phyloP scores from a whole-genome alignment of 2,888 invertebrate species.

The Pteria penguin region DNA sequence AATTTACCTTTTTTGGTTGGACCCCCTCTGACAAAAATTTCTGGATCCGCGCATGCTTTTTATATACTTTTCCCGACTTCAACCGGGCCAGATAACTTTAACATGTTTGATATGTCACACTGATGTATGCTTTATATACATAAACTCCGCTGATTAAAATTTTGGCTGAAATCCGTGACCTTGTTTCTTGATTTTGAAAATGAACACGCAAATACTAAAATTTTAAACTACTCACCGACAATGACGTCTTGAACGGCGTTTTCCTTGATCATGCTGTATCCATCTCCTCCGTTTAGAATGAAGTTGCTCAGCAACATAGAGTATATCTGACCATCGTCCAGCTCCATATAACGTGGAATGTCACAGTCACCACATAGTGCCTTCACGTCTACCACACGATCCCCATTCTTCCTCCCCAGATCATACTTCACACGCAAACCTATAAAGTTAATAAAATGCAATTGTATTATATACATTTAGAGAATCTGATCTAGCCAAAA shows the following conservation, averaged over 20 bases:
- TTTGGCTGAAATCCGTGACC: no score
- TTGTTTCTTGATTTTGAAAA: no score
- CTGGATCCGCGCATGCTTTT: no score
- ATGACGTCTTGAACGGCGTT: constrained; percentile 20
- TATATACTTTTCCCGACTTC: no score
- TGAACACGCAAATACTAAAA: no score
- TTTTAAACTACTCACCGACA: neutral
- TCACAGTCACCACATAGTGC: constrained; percentile 87
- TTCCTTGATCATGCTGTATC: constrained; percentile 56
- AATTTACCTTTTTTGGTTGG: no score
- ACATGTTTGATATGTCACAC: no score
- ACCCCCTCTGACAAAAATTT: no score
- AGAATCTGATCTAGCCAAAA: neutral
- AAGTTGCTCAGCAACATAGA: constrained; percentile 85
- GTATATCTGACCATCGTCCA: constrained; percentile 84
- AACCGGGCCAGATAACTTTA: no score
- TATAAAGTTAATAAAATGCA: no score
- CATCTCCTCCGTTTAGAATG: constrained; percentile 61
- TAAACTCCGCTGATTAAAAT: no score
- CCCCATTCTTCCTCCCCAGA: constrained; percentile 83
- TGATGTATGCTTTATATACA: no score
- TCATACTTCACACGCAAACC: constrained; percentile 87
- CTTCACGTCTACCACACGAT: constrained; percentile 84
- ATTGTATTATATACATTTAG: neutral
- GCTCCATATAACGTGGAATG: constrained; percentile 83